A percentile compares a stretch with the other conserved stretches of the same genome.
These are phyloP conservation scores for Caenorhabditis macrosperma DNA, from an alignment of 2,888 invertebrate genomes.

Conservation along the genomic window DNA sequence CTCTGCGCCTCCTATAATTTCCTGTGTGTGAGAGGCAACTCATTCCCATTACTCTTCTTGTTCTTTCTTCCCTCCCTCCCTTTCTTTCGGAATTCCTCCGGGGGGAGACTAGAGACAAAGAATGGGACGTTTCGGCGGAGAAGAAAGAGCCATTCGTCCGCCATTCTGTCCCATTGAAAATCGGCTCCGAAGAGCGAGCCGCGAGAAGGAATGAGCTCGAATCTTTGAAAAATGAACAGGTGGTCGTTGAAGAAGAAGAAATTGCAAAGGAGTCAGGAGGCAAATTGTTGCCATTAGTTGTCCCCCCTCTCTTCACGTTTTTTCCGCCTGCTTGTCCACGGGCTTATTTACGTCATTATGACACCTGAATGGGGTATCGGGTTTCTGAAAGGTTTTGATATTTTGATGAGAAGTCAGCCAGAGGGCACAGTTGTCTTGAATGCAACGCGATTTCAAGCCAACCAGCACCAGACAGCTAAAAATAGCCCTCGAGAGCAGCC, in stretches of 20 bases:
- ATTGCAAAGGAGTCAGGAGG: not conserved
- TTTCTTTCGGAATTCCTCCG: not conserved
- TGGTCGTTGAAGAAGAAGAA: conserved; percentile 3
- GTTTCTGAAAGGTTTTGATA: too few relatives aligned
- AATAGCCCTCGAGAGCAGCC: too few relatives aligned
- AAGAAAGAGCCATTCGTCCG: not conserved
- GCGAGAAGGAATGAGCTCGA: conserved; percentile 2
- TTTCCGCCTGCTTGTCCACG: not conserved
- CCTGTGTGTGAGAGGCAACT: too few relatives aligned
- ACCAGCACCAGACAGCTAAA: too few relatives aligned
- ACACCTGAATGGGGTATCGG: conserved; percentile 21
- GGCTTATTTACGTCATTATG: conserved; percentile 34
- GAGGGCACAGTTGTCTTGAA: too few relatives aligned
- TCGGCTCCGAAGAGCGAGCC: not conserved
- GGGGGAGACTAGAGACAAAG: too few relatives aligned
- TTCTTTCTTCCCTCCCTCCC: not conserved
- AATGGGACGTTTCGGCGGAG: not conserved
- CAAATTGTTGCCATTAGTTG: conserved; percentile 28
- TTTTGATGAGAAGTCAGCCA: too few relatives aligned
- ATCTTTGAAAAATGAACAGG: conserved; percentile 46
- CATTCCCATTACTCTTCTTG: not conserved
- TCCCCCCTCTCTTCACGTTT: too few relatives aligned
- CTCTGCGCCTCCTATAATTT: too few relatives aligned
- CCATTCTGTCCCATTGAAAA: not conserved
- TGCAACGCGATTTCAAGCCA: too few relatives aligned